These are phyloP conservation scores for Zaprionus davidi DNA, from an alignment of 1,140 invertebrate species.

Conservation along the genomic window DNA sequence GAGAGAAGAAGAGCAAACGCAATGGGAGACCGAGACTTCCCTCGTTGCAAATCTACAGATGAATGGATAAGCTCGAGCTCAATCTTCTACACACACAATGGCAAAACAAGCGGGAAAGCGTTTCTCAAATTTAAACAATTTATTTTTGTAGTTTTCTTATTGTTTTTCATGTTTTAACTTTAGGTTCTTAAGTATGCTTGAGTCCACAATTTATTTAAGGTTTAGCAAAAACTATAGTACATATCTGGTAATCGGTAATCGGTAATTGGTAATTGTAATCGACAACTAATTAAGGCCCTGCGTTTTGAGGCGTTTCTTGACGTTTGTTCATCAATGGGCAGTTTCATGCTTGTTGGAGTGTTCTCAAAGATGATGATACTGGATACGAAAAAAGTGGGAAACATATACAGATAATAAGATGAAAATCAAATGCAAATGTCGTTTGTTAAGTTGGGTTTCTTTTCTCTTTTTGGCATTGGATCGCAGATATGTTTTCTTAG, in stretches of 20 bases:
- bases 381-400: slow-evolving; percentile 7
- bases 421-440: slow-evolving; percentile 26
- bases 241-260: slow-evolving; percentile 24
- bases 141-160: slow-evolving; percentile 46
- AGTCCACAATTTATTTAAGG: slow-evolving; percentile 63
- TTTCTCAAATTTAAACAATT: slow-evolving; percentile 57
- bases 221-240: slow-evolving; percentile 56
- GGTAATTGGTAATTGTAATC: slow-evolving; percentile 27
- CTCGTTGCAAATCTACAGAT: slow-evolving; percentile 12
- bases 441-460: background rate
- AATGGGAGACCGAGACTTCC: background rate
- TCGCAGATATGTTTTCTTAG: slow-evolving; percentile 46
- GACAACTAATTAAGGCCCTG: slow-evolving; percentile 52
- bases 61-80: slow-evolving; percentile 9
- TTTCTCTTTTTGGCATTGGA: slow-evolving; percentile 34
- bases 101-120: slow-evolving; percentile 39
- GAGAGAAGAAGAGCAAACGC: background rate
- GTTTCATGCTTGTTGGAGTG: slow-evolving; percentile 24
- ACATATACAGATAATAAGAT: background rate
- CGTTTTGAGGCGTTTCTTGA: slow-evolving; percentile 5
- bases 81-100: slow-evolving; percentile 14
- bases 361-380: slow-evolving; percentile 10
- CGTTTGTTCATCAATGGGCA: slow-evolving; percentile 36
- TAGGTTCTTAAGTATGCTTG: slow-evolving; percentile 65
- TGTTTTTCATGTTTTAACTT: slow-evolving; percentile 3